Evolutionary conservation across 2,113 vertebrate species (phyloP).

Genomic region (Antennarius striatus): DNA sequence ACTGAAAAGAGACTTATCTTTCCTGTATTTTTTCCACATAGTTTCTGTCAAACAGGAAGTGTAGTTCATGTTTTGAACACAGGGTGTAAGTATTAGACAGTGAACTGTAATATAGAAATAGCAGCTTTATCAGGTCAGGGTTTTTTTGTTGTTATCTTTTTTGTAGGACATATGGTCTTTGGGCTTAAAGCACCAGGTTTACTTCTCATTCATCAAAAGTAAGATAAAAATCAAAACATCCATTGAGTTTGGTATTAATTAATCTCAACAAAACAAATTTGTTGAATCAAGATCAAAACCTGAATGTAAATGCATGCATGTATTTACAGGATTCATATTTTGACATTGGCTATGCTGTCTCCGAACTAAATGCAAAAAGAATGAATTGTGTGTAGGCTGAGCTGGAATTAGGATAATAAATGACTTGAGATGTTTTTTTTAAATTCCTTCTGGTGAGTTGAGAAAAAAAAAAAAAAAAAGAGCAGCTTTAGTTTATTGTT

Average conservation of each 20-base stretch:
- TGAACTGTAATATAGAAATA: not conserved
- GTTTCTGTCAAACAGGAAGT: constrained; percentile 3
- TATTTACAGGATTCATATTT: constrained; percentile 31
- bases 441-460: constrained; percentile 37
- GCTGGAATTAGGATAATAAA: constrained; percentile 41
- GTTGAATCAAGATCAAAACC: not conserved
- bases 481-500: constrained; percentile 53
- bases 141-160: not conserved
- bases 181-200: not conserved
- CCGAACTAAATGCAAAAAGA: constrained; percentile 7
- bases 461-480: constrained; percentile 67
- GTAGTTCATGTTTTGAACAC: constrained; percentile 68
- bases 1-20: constrained; percentile 58
- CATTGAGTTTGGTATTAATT: not conserved
- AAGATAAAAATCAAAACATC: not conserved
- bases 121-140: constrained; percentile 37
- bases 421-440: constrained; percentile 38
- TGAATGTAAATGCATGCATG: not conserved
- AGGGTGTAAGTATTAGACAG: constrained; percentile 69
- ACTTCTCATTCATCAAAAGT: not conserved
- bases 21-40: constrained; percentile 30
- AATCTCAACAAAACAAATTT: not conserved
- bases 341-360: constrained; percentile 10
- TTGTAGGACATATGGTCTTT: constrained; percentile 15
- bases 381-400: constrained; percentile 9